Percentiles rank a stretch among this genome's conserved stretches.
phyloP scores from a whole-genome alignment of 2,888 invertebrate species.

The Andricus quercusramuli region DNA sequence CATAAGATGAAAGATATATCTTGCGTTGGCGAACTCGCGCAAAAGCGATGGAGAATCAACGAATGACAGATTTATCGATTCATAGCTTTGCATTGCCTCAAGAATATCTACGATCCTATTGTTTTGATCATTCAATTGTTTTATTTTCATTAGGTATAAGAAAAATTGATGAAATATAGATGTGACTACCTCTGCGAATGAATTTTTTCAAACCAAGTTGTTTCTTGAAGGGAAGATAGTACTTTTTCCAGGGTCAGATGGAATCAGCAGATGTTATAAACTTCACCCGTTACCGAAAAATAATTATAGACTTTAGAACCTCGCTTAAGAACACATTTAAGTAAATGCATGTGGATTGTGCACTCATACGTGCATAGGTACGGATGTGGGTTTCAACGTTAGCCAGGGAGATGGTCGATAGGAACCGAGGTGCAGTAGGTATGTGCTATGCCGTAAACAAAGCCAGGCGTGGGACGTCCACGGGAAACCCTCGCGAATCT shows the following conservation, averaged over 20 bases:
- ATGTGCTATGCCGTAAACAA: constrained; percentile 69
- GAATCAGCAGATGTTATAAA: constrained; percentile 19
- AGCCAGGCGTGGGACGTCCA: constrained; percentile 70
- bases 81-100: constrained; percentile 37
- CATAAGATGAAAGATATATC: constrained; percentile 47
- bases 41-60: not conserved
- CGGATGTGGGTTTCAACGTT: constrained; percentile 29
- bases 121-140: not conserved
- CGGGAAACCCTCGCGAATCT: constrained; percentile 62
- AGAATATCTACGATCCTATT: not conserved
- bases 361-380: constrained; percentile 19
- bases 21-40: constrained; percentile 34
- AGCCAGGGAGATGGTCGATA: constrained; percentile 62
- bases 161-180: not conserved
- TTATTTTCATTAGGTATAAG: not conserved
- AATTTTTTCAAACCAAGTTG: not conserved
- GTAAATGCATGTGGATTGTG: constrained; percentile 35
- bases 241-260: constrained; percentile 11
- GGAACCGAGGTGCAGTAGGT: constrained; percentile 64
- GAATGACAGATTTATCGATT: constrained; percentile 57
- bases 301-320: constrained; percentile 13
- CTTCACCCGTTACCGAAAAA: constrained; percentile 12
- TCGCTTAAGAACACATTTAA: constrained; percentile 17
- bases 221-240: not conserved
- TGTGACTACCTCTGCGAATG: not conserved